Evolutionary conservation across 1,140 invertebrate species (phyloP), one percentile per base, ranked within the genome.

Genomic region (Colletes latitarsis): DNA sequence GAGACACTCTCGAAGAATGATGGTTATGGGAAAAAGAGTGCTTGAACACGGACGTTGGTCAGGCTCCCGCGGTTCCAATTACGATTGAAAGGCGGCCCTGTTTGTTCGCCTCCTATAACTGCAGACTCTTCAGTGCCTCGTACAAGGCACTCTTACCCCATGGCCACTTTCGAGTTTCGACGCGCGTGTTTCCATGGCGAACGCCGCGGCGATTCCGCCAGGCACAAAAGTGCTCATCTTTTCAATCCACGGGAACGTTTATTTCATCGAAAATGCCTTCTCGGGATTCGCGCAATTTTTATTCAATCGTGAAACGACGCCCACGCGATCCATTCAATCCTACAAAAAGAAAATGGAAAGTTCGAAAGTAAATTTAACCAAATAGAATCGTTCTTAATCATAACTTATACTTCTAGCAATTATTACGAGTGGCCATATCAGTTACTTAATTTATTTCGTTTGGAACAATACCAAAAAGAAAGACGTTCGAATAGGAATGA

Each of bases 21-120:
- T 84, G 88, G 82, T 85, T 87, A 89, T 88, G 82, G 86, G 85
- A 88, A 90, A 88, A 91, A 90, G 89, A 90, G 89, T 91, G 82
- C 90, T 91, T 90, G 90, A 91, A 90, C 90, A 91, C 90, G 90
- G 89, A 86, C 89, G 88, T 79, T 91, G 90, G 90, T 91, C 90
- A 91, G 88, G 69, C 88, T 82, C 88, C 89, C 80, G 85, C 73
- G 85, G 84, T 83, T 90, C 90, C 90, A 91, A 91, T 91, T 91
- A 91, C 83, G 85, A 85, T 84, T 81, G 86, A 90, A 90, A 88
- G 86, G 73, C 86, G 79, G 71, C 75, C 71, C 79, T 87, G 82
- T 83, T 86, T 87, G 85, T 87, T 87, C 86, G 72, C 72, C 64
- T 88, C 63, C 81, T 82, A 76, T 87, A 87, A 88, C 87, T 85